These are phyloP conservation scores for Dryoscopus gambensis DNA, from an alignment of 2,113 vertebrate genomes.

Conservation along the genomic window DNA sequence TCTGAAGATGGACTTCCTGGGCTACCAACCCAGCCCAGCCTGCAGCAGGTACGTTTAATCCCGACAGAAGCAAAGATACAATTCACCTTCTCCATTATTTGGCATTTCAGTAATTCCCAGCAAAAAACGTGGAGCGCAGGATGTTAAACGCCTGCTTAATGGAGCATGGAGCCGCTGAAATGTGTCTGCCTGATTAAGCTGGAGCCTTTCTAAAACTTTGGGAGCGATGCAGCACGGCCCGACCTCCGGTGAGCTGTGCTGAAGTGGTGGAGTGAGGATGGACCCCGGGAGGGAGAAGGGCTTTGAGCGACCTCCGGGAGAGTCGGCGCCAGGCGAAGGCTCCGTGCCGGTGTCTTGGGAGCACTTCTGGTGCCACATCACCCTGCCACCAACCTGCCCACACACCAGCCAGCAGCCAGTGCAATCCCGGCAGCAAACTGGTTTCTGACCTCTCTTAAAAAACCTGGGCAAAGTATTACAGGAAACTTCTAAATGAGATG, in stretches of 20 bases:
- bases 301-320: background rate
- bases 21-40: background rate
- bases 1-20: background rate
- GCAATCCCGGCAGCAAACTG: background rate
- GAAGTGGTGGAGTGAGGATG: background rate
- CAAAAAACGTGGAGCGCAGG: background rate
- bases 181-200: background rate
- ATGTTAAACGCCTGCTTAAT: background rate
- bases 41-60: background rate
- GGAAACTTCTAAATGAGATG: constrained; percentile 51
- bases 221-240: background rate
- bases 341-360: background rate
- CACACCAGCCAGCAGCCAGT: background rate
- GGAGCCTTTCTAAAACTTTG: constrained; percentile 2
- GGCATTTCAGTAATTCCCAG: constrained; percentile 3
- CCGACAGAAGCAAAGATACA: background rate
- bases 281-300: background rate
- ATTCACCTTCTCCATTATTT: background rate
- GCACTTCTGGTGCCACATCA: background rate
- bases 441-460: background rate
- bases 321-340: background rate
- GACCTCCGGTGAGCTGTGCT: background rate
- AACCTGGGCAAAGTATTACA: background rate
- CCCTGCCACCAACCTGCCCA: background rate
- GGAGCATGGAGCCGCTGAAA: background rate